These are phyloP conservation scores for Reticulitermes speratus DNA, from an alignment of 1,140 invertebrate genomes.

Conservation along the genomic window DNA sequence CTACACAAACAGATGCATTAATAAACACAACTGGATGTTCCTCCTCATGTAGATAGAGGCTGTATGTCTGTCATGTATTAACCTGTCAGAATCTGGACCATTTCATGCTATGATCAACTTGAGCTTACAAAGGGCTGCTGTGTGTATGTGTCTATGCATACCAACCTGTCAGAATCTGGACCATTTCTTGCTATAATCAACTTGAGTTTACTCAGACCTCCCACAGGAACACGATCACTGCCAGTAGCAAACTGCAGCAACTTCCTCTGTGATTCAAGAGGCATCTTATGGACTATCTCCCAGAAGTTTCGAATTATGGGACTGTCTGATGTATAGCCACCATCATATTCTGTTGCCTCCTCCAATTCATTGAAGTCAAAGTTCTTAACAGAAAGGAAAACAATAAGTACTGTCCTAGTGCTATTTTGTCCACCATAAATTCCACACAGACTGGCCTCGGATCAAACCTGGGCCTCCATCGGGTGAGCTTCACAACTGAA, in stretches of 20 bases:
- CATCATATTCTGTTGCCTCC: constrained; percentile 89
- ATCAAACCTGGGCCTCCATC: too few species aligned
- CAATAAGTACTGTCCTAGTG: not conserved
- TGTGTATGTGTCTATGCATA: too few species aligned
- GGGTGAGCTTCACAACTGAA: too few species aligned
- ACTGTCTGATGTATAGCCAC: constrained; percentile 81
- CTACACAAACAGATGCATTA: too few species aligned
- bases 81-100: constrained; percentile 73
- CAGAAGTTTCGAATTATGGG: constrained; percentile 89
- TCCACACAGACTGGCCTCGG: too few species aligned
- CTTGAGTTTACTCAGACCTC: constrained; percentile 86
- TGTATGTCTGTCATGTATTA: constrained; percentile 48
- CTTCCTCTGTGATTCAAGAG: constrained; percentile 82
- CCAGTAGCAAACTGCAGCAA: constrained; percentile 90
- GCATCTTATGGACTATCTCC: constrained; percentile 87
- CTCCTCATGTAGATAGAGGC: too few species aligned
- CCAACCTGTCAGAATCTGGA: constrained; percentile 67
- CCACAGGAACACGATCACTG: constrained; percentile 90
- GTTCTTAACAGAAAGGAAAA: constrained; percentile 52
- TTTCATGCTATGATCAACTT: constrained; percentile 80
- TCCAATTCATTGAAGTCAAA: constrained; percentile 91
- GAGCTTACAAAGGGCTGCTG: constrained; percentile 82
- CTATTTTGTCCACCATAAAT: too few species aligned
- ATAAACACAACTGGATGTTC: too few species aligned
- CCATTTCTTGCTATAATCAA: constrained; percentile 78